Percentiles rank a stretch among this genome's conserved stretches.
These are phyloP conservation scores for Morpho achilles DNA, from an alignment of 2,888 invertebrate species.

Conservation along the genomic window DNA sequence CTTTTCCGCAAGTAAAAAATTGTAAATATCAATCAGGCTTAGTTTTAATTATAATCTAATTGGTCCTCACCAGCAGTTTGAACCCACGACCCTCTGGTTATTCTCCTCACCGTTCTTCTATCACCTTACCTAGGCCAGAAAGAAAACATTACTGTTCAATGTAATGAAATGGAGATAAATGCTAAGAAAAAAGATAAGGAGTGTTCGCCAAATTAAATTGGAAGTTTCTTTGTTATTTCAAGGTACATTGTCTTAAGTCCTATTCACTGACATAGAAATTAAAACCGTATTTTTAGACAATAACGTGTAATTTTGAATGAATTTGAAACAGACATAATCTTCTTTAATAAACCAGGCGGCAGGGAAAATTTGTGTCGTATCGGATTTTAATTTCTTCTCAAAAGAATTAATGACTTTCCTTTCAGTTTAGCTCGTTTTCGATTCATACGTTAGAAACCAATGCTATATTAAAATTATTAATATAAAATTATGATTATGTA, in stretches of 20 bases:
- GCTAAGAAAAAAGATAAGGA: constrained; percentile 64
- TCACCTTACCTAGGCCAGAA: constrained; percentile 1
- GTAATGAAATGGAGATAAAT: constrained; percentile 73
- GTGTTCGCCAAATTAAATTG: constrained; percentile 74
- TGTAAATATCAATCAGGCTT: no score
- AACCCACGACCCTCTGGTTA: no score
- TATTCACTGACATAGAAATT: constrained; percentile 15
- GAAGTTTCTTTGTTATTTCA: constrained; percentile 49
- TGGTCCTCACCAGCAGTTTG: no score
- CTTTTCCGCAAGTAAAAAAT: no score
- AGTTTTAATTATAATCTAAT: no score
- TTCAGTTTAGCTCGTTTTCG: constrained; percentile 46
- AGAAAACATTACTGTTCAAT: constrained; percentile 54
- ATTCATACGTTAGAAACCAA: constrained; percentile 52
- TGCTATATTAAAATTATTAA: constrained; percentile 34
- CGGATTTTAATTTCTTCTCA: constrained; percentile 74
- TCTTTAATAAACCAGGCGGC: constrained; percentile 37
- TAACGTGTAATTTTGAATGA: constrained; percentile 31
- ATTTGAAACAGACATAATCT: neutral
- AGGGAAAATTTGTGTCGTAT: constrained; percentile 74
- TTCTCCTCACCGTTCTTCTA: neutral
- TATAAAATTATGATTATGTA: no score
- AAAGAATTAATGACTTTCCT: constrained; percentile 72
- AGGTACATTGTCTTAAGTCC: constrained; percentile 31
- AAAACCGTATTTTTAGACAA: neutral